Conservation (phyloP, 2,888 invertebrate genomes). For the Caenorhabditis doughertyi region DNA sequence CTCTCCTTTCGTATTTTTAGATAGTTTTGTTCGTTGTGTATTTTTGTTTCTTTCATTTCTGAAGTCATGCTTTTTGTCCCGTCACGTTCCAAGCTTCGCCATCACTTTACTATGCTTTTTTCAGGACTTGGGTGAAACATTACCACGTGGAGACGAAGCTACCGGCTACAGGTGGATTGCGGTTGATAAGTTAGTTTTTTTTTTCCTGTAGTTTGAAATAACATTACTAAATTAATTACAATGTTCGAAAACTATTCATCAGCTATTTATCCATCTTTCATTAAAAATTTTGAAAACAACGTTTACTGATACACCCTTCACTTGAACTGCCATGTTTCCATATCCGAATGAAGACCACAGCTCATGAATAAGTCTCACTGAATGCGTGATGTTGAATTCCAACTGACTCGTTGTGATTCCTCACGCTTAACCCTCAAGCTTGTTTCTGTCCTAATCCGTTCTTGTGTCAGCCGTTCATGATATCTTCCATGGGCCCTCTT, state of each 20-base stretch:
- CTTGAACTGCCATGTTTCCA: conserved; percentile 7
- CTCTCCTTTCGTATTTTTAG: background rate
- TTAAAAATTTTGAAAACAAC: background rate
- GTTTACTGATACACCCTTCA: too few relatives aligned
- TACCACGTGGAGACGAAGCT: conserved; percentile 40
- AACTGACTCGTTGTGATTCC: background rate
- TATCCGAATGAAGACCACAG: background rate
- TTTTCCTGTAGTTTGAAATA: background rate
- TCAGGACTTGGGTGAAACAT: conserved; percentile 49
- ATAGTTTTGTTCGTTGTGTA: background rate
- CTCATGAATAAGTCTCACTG: conserved; percentile 50
- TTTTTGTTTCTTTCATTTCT: background rate
- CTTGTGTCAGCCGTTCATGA: background rate
- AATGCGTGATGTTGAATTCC: conserved; percentile 38
- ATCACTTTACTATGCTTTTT: conserved; percentile 3
- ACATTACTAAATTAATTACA: too few relatives aligned
- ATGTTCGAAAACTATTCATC: too few relatives aligned
- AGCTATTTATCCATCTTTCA: background rate
- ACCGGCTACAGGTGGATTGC: conserved; percentile 3
- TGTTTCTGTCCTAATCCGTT: background rate
- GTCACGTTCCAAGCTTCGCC: background rate
- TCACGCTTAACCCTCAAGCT: background rate
- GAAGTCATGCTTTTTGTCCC: background rate
- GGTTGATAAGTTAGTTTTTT: conserved; percentile 19
- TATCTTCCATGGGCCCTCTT: too few relatives aligned